A percentile compares a stretch with the other conserved stretches of the same genome.
Evolutionary conservation across 2,113 vertebrate species (phyloP).

Genomic region (Nymphicus hollandicus): DNA sequence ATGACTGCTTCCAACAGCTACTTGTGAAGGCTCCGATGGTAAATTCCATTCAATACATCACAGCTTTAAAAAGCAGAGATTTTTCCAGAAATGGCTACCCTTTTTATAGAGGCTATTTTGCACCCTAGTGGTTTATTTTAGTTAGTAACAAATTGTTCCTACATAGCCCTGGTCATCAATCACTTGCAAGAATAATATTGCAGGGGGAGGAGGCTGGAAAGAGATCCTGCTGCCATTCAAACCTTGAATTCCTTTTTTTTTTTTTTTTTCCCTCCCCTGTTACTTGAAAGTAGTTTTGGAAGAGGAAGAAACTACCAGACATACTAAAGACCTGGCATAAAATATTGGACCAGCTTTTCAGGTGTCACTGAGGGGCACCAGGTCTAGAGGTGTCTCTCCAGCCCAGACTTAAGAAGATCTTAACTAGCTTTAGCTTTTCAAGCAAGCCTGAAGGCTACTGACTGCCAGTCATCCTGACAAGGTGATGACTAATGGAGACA

Average conservation of each 20-base stretch:
- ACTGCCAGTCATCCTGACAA: constrained; percentile 65
- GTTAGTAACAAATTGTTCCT: neutral
- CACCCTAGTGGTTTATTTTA: constrained; percentile 5
- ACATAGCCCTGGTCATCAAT: neutral
- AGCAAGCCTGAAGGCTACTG: constrained; percentile 2
- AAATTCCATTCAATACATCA: neutral
- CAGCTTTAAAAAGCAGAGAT: neutral
- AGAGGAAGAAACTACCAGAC: neutral
- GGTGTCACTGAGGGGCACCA: neutral
- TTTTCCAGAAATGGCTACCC: neutral
- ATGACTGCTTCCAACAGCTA: neutral
- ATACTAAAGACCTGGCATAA: constrained; percentile 40
- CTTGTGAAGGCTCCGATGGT: neutral
- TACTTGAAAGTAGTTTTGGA: neutral
- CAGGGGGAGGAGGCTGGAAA: neutral
- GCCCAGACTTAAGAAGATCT: constrained; percentile 20
- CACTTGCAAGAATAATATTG: neutral
- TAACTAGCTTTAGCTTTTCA: neutral
- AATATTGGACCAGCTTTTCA: constrained; percentile 44
- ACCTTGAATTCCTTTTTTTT: neutral
- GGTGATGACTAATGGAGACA: constrained; percentile 57
- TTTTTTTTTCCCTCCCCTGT: neutral
- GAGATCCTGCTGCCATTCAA: neutral
- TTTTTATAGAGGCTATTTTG: constrained; percentile 31
- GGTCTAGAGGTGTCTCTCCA: constrained; percentile 13